Evolutionary conservation across 2,113 vertebrate species (phyloP).

Genomic region (Salvator merianae): DNA sequence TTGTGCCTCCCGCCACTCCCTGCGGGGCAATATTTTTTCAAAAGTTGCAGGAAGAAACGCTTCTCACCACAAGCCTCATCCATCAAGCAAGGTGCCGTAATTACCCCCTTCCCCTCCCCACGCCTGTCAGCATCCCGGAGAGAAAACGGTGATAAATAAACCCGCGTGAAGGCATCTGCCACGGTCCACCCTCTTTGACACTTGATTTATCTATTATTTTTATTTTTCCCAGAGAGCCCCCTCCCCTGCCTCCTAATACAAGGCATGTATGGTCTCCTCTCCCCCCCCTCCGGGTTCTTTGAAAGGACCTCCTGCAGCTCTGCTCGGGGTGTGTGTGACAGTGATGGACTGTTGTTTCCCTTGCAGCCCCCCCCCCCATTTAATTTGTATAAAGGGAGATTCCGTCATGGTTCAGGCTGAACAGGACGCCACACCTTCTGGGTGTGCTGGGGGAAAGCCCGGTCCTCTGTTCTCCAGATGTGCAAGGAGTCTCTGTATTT

Average conservation of each 20-base stretch:
- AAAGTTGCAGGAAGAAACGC: constrained; percentile 40
- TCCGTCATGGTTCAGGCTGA: background rate
- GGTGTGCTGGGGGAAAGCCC: too few species aligned
- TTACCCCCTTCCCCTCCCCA: constrained; percentile 44
- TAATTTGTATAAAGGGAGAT: background rate
- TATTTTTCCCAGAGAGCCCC: constrained; percentile 19
- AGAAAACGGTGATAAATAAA: constrained; percentile 71
- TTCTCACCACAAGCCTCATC: constrained; percentile 64
- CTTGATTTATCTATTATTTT: constrained; percentile 71
- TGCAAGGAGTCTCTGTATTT: background rate
- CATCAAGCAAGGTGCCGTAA: constrained; percentile 56
- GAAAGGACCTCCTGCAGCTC: background rate
- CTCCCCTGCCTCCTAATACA: background rate
- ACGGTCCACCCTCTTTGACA: constrained; percentile 41
- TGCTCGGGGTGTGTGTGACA: too few species aligned
- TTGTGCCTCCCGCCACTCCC: background rate
- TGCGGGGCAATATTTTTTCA: background rate
- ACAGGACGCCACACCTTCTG: too few species aligned
- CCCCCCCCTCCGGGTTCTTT: background rate
- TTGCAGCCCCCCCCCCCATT: too few species aligned
- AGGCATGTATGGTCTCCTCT: background rate
- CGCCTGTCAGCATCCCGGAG: constrained; percentile 45
- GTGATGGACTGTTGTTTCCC: background rate
- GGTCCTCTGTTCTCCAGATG: background rate
- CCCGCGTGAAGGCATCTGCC: constrained; percentile 46